Evolutionary conservation across 2,797 vertebrate genomes (phyloP), one percentile per base, ranked within the genome.

Genomic region (Gephyroberyx darwinii): DNA sequence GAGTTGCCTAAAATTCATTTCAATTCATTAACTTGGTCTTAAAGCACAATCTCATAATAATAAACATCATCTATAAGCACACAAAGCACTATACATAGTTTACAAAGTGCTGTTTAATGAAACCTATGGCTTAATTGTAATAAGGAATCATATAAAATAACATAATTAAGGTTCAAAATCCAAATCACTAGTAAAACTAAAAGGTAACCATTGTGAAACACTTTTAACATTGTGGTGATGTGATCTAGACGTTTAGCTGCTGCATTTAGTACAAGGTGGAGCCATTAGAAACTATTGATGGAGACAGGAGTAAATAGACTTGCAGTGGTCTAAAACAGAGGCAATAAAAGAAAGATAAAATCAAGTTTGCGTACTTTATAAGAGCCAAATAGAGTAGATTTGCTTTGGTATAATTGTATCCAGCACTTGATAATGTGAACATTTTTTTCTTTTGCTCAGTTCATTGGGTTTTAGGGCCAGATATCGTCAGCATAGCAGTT

Each of bases 1-100:
- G 5, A 53, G 65, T 69, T 69, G 47, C 71, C n/a, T 78, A 45
- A 69, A 43, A 39, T 59, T 31, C 20, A 65, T 75, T 73, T 65
- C 33, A 69, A 30, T 33, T 56, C 51, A 56, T 73, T 72, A 26
- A 26, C 26, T 55, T 3, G 10, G 10, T 10, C 8, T 10, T 41
- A 41, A 41, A 41, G 39, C 39, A 41, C 41, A 43, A 35, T 14
- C 12, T 14, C 13, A 43, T 43, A 14, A 3, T 13, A 43, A 41
- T 50, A 50, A 19, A 51, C 8, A 19, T 51, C 22, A 19, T 20
- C 8, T 20, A 14, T 43, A 43, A 14, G 41, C 5, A 43, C 41
- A 14, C 41, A 43, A 43, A 43, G 41, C 41, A 14, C 22, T 35
- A 8, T 57, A 20, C 45, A 47, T 31, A 8, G 60, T 26, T 26